phyloP scores from a whole-genome alignment of 2,113 vertebrate genomes.

The Xenopus borealis region DNA sequence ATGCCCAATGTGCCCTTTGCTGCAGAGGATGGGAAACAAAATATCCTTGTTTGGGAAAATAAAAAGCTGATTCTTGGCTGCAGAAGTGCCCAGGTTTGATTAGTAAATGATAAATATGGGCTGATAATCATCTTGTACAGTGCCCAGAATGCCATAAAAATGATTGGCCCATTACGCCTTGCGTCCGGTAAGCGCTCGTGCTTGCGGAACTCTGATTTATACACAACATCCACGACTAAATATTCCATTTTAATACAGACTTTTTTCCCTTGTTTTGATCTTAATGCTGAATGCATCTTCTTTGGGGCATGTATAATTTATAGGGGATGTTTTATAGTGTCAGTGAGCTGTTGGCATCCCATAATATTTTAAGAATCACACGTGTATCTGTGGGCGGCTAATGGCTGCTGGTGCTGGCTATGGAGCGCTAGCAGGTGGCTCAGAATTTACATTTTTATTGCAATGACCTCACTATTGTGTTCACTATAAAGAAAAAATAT shows the following conservation, averaged over 20 bases:
- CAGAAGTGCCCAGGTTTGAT: background rate
- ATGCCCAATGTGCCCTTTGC: too few relatives aligned
- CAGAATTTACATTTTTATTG: constrained; percentile 76
- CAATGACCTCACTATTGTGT: constrained; percentile 82
- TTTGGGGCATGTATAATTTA: constrained; percentile 65
- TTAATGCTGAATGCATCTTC: constrained; percentile 50
- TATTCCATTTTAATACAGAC: constrained; percentile 25
- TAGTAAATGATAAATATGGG: background rate
- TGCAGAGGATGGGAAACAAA: too few relatives aligned
- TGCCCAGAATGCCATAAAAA: constrained; percentile 1
- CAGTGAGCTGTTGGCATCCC: constrained; percentile 72
- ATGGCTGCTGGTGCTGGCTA: constrained; percentile 63
- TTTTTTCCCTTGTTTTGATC: constrained; percentile 7
- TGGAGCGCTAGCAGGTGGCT: constrained; percentile 68
- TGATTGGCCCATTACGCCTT: constrained; percentile 25
- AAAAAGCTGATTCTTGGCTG: background rate
- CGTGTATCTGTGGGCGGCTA: constrained; percentile 71
- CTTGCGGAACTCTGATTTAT: constrained; percentile 13
- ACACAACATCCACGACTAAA: background rate
- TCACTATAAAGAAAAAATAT: constrained; percentile 80
- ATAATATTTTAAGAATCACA: constrained; percentile 66
- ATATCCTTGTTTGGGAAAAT: too few relatives aligned
- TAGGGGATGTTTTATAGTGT: constrained; percentile 69
- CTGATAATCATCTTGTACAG: constrained; percentile 19
- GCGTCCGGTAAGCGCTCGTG: constrained; percentile 1